phyloP scores from a whole-genome alignment of 2,888 invertebrate species.

The Noctua janthe region DNA sequence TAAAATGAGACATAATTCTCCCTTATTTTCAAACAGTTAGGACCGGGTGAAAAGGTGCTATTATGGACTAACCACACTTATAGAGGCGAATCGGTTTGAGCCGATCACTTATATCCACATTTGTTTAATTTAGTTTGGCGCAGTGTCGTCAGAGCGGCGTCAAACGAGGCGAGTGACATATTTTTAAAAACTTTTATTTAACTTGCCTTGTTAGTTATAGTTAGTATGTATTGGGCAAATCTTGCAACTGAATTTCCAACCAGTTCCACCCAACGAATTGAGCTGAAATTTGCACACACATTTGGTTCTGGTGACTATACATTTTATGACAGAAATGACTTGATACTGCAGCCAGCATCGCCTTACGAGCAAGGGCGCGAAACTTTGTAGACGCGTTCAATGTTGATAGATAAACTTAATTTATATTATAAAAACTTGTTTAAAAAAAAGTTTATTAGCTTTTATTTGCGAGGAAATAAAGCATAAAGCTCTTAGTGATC shows the following conservation, averaged over 20 bases:
- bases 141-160: neutral
- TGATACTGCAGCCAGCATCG: no score
- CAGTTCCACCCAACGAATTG: neutral
- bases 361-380: no score
- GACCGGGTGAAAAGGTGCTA: neutral
- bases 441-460: neutral
- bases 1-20: constrained; percentile 19
- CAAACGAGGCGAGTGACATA: neutral
- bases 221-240: neutral
- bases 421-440: no score
- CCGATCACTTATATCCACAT: neutral
- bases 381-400: no score
- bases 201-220: no score
- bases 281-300: neutral
- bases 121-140: neutral
- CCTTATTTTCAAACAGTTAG: neutral
- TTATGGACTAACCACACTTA: neutral
- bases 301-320: neutral
- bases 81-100: neutral
- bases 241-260: neutral
- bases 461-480: neutral
- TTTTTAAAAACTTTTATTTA: neutral
- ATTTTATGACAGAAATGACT: neutral
- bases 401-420: no score
- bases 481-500: neutral